phyloP scores from a whole-genome alignment of 2,113 vertebrate species.

The Boulengeromyrus knoepffleri region DNA sequence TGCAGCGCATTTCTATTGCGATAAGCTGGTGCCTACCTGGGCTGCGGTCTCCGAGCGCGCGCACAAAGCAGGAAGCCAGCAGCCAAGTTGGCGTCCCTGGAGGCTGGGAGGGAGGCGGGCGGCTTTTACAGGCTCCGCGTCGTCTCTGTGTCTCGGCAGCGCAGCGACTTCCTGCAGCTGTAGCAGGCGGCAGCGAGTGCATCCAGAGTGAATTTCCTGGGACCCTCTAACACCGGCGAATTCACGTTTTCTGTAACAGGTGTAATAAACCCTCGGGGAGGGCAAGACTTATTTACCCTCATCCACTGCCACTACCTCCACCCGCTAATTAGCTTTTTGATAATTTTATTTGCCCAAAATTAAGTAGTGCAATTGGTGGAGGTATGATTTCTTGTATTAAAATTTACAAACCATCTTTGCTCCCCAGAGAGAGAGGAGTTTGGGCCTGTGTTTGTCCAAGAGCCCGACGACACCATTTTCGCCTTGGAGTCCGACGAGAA shows the following conservation, averaged over 20 bases:
- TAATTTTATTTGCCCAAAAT: neutral
- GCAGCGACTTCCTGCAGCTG: neutral
- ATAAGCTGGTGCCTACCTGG: constrained; percentile 21
- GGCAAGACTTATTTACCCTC: neutral
- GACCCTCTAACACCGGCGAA: neutral
- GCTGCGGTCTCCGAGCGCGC: neutral
- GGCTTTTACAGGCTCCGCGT: neutral
- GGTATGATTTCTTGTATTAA: neutral
- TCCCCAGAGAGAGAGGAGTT: constrained; percentile 77
- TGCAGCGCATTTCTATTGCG: neutral
- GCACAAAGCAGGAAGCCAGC: neutral
- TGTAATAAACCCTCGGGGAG: neutral
- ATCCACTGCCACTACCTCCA: neutral
- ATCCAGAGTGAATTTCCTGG: neutral
- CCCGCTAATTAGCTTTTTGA: neutral
- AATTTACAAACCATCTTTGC: constrained; percentile 8
- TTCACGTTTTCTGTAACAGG: neutral
- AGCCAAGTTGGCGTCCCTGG: neutral
- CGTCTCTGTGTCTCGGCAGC: neutral
- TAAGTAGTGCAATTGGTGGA: neutral
- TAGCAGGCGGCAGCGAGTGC: neutral
- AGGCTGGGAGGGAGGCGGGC: neutral
- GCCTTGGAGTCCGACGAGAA: constrained; percentile 83
- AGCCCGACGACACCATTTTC: constrained; percentile 80
- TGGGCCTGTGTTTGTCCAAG: constrained; percentile 83